phyloP scores from a whole-genome alignment of 2,113 vertebrate genomes.

The Scophthalmus maximus region DNA sequence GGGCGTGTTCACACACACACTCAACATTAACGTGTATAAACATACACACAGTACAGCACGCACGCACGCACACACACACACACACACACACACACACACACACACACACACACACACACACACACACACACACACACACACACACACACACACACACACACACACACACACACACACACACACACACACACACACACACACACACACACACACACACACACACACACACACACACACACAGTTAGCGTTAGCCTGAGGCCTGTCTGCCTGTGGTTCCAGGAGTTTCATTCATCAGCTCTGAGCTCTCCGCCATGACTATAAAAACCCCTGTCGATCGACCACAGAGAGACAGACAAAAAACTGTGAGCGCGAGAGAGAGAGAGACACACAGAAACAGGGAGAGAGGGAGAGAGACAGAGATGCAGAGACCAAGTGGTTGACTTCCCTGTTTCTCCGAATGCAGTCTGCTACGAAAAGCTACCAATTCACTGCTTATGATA shows the following conservation, averaged over 20 bases:
- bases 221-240: slow-evolving; percentile 30
- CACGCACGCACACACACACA: not conserved
- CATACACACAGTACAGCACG: slow-evolving; percentile 11
- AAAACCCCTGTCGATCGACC: slow-evolving; percentile 40
- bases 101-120: slow-evolving; percentile 6
- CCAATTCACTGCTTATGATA: slow-evolving; percentile 42
- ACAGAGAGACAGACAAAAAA: slow-evolving; percentile 16
- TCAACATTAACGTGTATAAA: not conserved
- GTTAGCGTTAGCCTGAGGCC: slow-evolving; percentile 33
- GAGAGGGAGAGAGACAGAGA: not conserved
- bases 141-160: not conserved
- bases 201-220: slow-evolving; percentile 4
- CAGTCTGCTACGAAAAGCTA: slow-evolving; percentile 39
- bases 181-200: not conserved
- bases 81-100: not conserved
- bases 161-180: too few relatives aligned
- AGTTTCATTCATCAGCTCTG: slow-evolving; percentile 63
- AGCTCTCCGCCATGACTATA: slow-evolving; percentile 43
- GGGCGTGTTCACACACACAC: too few relatives aligned
- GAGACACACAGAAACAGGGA: slow-evolving; percentile 4
- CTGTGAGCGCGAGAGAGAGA: slow-evolving; percentile 3
- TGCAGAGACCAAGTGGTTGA: slow-evolving; percentile 11
- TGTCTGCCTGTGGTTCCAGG: slow-evolving; percentile 41
- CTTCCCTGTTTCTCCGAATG: slow-evolving; percentile 36
- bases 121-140: slow-evolving; percentile 33